Evolutionary conservation across 2,888 invertebrate species (phyloP), one percentile per base, ranked within the genome.

Genomic region (Ligdia adustata): DNA sequence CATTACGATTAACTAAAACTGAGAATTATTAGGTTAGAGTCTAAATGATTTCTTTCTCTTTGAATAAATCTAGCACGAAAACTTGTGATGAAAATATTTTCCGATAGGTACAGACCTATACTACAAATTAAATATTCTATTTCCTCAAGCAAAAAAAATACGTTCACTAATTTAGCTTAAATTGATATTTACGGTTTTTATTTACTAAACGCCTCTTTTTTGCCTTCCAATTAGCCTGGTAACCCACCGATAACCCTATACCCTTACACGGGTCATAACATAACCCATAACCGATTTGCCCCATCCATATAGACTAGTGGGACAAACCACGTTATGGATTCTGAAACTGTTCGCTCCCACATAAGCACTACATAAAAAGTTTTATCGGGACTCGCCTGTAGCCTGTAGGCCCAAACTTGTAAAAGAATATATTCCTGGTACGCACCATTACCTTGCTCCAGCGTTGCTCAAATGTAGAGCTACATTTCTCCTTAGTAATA

Each of bases 301-400:
- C 47, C 47, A 47, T 39, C 33, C 42, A 32, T 43, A 47, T 44
- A 47, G 45, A 47, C 47, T 55, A 56, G 56, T 56, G 55, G 47
- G 31, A 33, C 46, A 40, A 43, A 39, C 43, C 69, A 70, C 69
- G 71, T 81, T 78, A 78, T 74, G 76, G 75, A 71, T 74, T 75
- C 70, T 69, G 71, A 74, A 76, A 77, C 75, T 76, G 76, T 71
- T 63, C 75, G 69, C 72, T 73, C 71, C 69, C 73, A 73, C 76
- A 79, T 83, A 80, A 84, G 75, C 75, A 79, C 77, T 73, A 77
- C 80, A 84, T 87, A 85, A 84, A 87, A 89, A 88, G 75, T 88
- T 88, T 84, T 84, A 84, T 87, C 82, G 81, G 76, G 68, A 66
- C 70, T 71, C 71, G n/a, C n/a, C n/a, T n/a, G n/a, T n/a, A 4